Percentiles rank a stretch among this genome's conserved stretches.
Conservation (phyloP, 2,888 invertebrate species). For the Ormyrus labotus region DNA sequence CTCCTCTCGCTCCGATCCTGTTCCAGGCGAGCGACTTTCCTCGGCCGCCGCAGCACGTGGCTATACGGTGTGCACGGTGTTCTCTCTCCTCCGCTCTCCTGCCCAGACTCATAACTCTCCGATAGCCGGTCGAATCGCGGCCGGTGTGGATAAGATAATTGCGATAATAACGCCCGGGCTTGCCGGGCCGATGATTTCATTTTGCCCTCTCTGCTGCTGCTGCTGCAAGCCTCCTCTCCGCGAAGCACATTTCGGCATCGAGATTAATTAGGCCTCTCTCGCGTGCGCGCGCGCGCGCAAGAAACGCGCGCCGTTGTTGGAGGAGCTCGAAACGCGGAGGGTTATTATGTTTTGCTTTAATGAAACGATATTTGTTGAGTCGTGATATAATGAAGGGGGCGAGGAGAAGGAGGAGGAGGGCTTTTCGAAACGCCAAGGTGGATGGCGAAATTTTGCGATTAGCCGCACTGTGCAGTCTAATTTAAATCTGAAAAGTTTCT, state of each 20-base stretch:
- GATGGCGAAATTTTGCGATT: too few relatives aligned
- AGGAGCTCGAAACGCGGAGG: neutral
- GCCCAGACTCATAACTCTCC: constrained; percentile 36
- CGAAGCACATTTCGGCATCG: neutral
- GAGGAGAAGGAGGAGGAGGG: neutral
- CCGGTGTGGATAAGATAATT: constrained; percentile 47
- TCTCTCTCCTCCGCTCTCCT: neutral
- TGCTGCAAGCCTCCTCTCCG: too few relatives aligned
- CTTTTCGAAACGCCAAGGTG: too few relatives aligned
- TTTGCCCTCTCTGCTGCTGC: neutral
- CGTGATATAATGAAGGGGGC: too few relatives aligned
- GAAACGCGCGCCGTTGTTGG: neutral
- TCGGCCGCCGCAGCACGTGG: neutral
- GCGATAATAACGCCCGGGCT: constrained; percentile 33
- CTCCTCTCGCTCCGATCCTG: neutral
- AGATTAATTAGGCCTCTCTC: constrained; percentile 5
- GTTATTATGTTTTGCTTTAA: neutral
- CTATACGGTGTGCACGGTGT: neutral
- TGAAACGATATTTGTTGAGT: neutral
- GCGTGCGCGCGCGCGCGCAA: too few relatives aligned
- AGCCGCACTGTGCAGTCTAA: too few relatives aligned
- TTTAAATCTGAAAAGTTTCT: neutral
- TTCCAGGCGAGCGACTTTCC: too few relatives aligned
- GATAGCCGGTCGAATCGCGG: neutral
- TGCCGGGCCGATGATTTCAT: constrained; percentile 32